phyloP scores from a whole-genome alignment of 2,888 invertebrate species.

The Cheilosia vulpina region DNA sequence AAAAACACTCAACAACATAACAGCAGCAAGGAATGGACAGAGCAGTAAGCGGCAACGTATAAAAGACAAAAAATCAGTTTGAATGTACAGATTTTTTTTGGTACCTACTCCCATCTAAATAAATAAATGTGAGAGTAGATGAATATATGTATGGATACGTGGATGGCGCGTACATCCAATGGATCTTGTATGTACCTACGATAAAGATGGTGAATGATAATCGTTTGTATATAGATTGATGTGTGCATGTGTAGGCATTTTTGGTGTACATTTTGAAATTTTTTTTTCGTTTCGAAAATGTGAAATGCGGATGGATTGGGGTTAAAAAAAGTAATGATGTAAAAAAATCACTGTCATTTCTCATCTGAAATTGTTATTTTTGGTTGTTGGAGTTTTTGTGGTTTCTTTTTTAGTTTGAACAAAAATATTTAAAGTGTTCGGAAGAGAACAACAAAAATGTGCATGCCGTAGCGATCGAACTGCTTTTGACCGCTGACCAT shows the following conservation, averaged over 20 bases:
- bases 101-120: conserved; percentile 74
- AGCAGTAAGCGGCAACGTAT: conserved; percentile 61
- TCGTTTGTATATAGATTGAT: conserved; percentile 61
- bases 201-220: conserved; percentile 74
- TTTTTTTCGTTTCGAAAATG: conserved; percentile 52
- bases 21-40: conserved; percentile 58
- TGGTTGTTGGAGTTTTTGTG: conserved; percentile 18
- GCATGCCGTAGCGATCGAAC: conserved; percentile 45
- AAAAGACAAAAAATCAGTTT: conserved; percentile 74
- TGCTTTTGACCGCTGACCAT: conserved; percentile 50
- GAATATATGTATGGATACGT: conserved; percentile 38
- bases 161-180: conserved; percentile 70
- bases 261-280: conserved; percentile 58
- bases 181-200: conserved; percentile 77
- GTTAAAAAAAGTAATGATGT: conserved; percentile 44
- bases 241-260: conserved; percentile 63
- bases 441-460: conserved; percentile 21
- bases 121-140: conserved; percentile 73
- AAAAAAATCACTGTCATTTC: conserved; percentile 54
- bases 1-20: not conserved
- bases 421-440: conserved; percentile 28
- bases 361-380: conserved; percentile 50
- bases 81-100: conserved; percentile 72
- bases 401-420: conserved; percentile 15
- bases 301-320: conserved; percentile 68